Conservation (phyloP, 2,888 invertebrate genomes). For the Pristionchus exspectatus region DNA sequence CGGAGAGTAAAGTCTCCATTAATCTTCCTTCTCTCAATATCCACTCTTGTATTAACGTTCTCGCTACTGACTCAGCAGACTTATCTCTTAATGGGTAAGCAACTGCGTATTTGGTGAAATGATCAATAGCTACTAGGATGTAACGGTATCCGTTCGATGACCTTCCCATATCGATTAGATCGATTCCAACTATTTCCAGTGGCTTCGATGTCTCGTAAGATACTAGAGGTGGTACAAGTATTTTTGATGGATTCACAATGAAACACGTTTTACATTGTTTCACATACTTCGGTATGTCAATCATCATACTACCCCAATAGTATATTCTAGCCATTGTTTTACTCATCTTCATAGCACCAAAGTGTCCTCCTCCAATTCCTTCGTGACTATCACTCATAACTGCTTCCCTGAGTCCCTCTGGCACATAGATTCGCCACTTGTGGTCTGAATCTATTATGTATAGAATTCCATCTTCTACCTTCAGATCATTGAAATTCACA, state of each 20-base stretch:
- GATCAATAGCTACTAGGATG: conserved; percentile 6
- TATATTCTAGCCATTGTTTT: background rate
- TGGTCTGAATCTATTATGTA: background rate
- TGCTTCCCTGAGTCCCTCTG: background rate
- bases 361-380: background rate
- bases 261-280: background rate
- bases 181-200: conserved; percentile 25
- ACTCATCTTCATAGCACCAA: background rate
- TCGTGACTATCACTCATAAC: background rate
- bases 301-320: conserved; percentile 30
- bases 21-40: conserved; percentile 24
- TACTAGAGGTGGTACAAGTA: background rate
- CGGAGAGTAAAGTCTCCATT: background rate
- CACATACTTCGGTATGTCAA: conserved; percentile 10
- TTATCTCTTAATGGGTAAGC: background rate
- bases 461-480: background rate
- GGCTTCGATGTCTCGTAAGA: background rate
- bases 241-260: background rate
- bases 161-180: conserved; percentile 14
- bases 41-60: background rate
- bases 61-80: background rate
- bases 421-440: background rate
- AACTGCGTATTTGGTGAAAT: conserved; percentile 7
- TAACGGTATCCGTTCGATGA: background rate
- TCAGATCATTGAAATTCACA: background rate